Base-by-base conservation (phyloP, 2,113 vertebrate genomes). In the Elaphurus davidianus region DNA sequence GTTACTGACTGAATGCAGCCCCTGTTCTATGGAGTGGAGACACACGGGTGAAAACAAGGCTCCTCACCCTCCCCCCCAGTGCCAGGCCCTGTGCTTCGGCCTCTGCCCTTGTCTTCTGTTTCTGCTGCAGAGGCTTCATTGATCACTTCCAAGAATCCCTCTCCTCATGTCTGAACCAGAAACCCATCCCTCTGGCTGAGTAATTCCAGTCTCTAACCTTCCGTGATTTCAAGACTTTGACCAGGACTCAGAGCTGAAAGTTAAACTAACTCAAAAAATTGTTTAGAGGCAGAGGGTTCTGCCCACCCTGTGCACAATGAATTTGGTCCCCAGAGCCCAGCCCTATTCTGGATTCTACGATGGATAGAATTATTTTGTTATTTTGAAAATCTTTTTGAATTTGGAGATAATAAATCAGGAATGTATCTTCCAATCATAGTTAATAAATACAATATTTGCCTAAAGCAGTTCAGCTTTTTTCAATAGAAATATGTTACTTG, bases 401-500 rank as follows among this genome's bases (percentile, higher is more conserved):
- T 28, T 25, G 25, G 30, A 74, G 43, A 50, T 45, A 64, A 86
- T 81, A 90, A n/a, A 64, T 84, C 15, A 47, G 33, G 84, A 83
- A 45, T 43, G 17, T 54, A 45, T 54, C 74, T 97, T 78, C 57
- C 30, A 12, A 28, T 57, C 21, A 14, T 28, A 88, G 23, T 27
- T 64, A 94, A 97, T 94, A 98, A 87, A 95, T 74, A 25, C 12
- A 71, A 21, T 74, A 74, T 74, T 97, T 97, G 76, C 64, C 85
- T 84, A 74, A 74, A 74, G 36, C 13, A 40, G 12, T 21, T 74
- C 36, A 74, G 71, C 36, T 13, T 13, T 13, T 25, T 74, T 74
- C 21, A 74, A 25, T 74, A 74, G 36, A 40, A 74, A 43, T 40
- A 5, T 67, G 64, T 71, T 71, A 71, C n/a, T 71, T 36, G 64